Evolutionary conservation across 2,113 vertebrate genomes (phyloP), one percentile per base, ranked within the genome.

Genomic region (Petrocephalus zakoni): DNA sequence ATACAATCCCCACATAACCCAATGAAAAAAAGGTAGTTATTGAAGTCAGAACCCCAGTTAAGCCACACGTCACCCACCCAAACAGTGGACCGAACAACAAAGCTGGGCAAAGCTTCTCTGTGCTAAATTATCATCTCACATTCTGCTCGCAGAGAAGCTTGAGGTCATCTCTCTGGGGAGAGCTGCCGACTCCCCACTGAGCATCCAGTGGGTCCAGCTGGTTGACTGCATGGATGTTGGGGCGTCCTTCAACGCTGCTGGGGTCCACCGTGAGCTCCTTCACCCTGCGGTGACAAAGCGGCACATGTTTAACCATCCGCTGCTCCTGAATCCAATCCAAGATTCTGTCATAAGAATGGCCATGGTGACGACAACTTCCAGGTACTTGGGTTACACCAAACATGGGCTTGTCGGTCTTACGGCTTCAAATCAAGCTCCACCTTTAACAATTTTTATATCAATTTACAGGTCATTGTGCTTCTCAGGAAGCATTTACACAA

Each of bases 111-210:
- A 25, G n/a, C n/a, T n/a, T 11, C 58, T 2, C 25, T 11, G 34
- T 37, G 19, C 37, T 34, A 42, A 51, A 37, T 53, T 25, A n/a
- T 37, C 19, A 53, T 95, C 97, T 97, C 93, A 99, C 98, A 0
- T 99, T 99, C 94, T 99, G 98, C 93, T 99, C 98, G 93, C 98
- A 99, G 88, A 99, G 97, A 90, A 99, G 95, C 94, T 99, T 99
- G 89, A 99, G 96, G 92, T 99, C 98, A 90, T 99, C 98, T 88
- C 98, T 97, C 92, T 99, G 98, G 56, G 98, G 98, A 87, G 98
- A 99, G 92, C 97, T 99, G 1, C 97, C 98, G 42, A 99, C 97
- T n/a, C 97, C 98, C 98, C 98, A 98, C 93, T 99, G 97, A 2
- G 97, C 96, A 91, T 99, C 98, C 93, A 98, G 92, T 90, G 98